phyloP scores from a whole-genome alignment of 2,888 invertebrate species.

The Rhingia rostrata region DNA sequence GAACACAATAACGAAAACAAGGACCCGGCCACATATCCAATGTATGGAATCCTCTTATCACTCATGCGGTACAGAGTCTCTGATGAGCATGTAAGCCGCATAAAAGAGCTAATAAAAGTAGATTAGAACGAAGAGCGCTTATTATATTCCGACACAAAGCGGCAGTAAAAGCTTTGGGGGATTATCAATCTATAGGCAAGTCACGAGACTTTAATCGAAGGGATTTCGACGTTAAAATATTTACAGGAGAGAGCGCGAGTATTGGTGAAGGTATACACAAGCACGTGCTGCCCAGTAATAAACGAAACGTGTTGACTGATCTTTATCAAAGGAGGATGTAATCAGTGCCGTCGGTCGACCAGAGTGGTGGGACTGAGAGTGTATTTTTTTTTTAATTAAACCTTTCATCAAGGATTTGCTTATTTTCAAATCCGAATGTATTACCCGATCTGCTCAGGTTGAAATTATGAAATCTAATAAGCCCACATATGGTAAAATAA shows the following conservation, averaged over 20 bases:
- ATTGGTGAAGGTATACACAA: background rate
- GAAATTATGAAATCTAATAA: no score
- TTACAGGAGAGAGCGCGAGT: conserved; percentile 6
- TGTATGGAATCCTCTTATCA: conserved; percentile 54
- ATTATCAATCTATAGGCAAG: conserved; percentile 71
- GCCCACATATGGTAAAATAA: no score
- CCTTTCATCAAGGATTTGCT: no score
- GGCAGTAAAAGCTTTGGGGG: conserved; percentile 63
- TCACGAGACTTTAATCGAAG: conserved; percentile 68
- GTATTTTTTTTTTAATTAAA: no score
- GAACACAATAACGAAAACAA: background rate
- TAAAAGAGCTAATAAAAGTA: conserved; percentile 72
- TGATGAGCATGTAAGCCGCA: conserved; percentile 67
- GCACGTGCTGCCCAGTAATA: conserved; percentile 36
- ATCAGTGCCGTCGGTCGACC: conserved; percentile 1
- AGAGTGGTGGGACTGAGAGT: no score
- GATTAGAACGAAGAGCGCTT: conserved; percentile 67
- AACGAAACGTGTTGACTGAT: conserved; percentile 58
- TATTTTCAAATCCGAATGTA: no score
- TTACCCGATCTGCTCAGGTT: no score
- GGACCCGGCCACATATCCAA: background rate
- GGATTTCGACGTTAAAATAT: conserved; percentile 57
- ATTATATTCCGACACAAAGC: conserved; percentile 68
- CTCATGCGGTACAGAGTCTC: conserved; percentile 61
- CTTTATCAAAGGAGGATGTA: conserved; percentile 55